phyloP scores from a whole-genome alignment of 2,888 invertebrate genomes.

The Stratiomys singularior region DNA sequence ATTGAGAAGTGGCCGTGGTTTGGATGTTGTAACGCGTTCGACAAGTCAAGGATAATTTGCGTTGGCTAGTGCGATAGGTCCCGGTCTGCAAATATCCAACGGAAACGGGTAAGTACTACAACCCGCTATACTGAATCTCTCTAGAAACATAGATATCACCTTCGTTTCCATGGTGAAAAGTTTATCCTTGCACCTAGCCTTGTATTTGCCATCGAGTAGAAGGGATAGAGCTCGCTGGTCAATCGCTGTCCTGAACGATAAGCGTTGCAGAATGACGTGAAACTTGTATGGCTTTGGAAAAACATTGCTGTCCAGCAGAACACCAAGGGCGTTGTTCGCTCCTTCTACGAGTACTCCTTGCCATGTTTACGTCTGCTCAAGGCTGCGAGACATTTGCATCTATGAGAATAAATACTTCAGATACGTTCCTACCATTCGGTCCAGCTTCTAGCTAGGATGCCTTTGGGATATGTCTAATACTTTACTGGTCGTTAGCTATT shows the following conservation, averaged over 20 bases:
- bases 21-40: not conserved
- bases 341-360: constrained; percentile 1
- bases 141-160: not conserved
- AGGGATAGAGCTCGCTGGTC: no score
- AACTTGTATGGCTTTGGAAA: not conserved
- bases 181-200: not conserved
- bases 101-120: constrained; percentile 22
- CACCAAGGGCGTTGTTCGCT: constrained; percentile 43
- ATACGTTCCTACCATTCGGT: not conserved
- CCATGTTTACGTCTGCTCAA: constrained; percentile 18
- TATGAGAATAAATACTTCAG: constrained; percentile 19
- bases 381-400: constrained; percentile 21
- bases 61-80: constrained; percentile 1
- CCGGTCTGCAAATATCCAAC: constrained; percentile 24
- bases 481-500: not conserved
- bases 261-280: not conserved
- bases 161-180: constrained; percentile 35
- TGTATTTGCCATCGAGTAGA: not conserved
- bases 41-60: not conserved
- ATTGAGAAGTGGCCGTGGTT: not conserved
- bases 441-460: not conserved
- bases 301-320: not conserved
- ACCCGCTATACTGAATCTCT: not conserved
- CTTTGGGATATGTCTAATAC: constrained; percentile 4
- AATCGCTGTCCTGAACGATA: not conserved